Percentiles rank a stretch among this genome's conserved stretches.
phyloP scores from a whole-genome alignment of 1,140 invertebrate genomes.

The Drosophila azteca region DNA sequence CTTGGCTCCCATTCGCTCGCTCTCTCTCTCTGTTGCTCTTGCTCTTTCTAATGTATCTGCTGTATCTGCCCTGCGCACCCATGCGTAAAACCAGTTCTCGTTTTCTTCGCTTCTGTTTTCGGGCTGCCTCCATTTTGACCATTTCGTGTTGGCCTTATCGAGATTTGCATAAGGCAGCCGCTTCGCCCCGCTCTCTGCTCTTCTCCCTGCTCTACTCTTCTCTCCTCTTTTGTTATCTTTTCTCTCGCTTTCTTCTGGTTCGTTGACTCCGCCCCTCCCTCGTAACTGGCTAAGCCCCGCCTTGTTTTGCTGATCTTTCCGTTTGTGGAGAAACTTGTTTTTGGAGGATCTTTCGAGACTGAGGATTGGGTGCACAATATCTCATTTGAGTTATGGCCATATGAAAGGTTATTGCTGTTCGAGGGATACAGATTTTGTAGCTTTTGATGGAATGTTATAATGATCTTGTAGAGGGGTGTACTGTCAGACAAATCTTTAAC shows the following conservation, averaged over 20 bases:
- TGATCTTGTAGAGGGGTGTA: no score
- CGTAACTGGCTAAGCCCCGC: conserved; percentile 11
- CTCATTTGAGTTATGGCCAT: conserved; percentile 11
- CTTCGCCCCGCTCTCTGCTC: conserved; percentile 9
- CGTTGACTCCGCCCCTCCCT: conserved; percentile 23
- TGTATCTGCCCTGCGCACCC: conserved; percentile 61
- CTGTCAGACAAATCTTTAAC: no score
- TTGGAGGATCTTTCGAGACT: conserved; percentile 3
- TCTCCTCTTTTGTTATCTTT: neutral
- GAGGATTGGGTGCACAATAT: conserved; percentile 27
- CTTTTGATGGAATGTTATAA: no score
- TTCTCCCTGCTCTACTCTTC: neutral
- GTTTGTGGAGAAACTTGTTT: conserved; percentile 25
- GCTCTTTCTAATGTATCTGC: conserved; percentile 48
- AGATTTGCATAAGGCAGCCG: conserved; percentile 64
- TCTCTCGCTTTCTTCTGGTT: neutral
- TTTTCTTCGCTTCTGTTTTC: conserved; percentile 53
- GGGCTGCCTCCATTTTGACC: conserved; percentile 69
- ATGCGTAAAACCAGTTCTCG: conserved; percentile 77
- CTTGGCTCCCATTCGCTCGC: conserved; percentile 7
- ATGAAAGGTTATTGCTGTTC: conserved; percentile 35
- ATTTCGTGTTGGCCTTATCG: conserved; percentile 14
- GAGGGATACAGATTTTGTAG: neutral
- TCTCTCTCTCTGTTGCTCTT: neutral
- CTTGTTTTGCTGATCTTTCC: neutral